Conservation (phyloP, 2,113 vertebrate genomes). For the Triplophysa rosa region DNA sequence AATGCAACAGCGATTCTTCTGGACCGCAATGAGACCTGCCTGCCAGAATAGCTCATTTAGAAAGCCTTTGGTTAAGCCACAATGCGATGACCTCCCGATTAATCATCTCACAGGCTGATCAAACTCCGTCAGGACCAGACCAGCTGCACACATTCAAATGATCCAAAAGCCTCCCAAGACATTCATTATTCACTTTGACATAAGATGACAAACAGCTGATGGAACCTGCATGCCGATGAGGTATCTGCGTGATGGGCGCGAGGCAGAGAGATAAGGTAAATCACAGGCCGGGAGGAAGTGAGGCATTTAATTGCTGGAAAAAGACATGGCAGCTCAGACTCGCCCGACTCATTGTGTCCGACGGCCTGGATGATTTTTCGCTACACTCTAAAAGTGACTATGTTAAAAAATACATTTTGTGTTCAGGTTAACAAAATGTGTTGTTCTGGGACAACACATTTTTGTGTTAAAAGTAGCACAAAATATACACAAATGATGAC, state of each 20-base stretch:
- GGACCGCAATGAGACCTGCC: conserved; percentile 18
- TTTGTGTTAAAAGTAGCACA: no score
- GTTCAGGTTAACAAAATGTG: no score
- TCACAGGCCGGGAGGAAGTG: conserved; percentile 64
- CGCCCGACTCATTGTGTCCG: conserved; percentile 59
- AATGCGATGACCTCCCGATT: conserved; percentile 61
- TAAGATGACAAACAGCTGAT: conserved; percentile 67
- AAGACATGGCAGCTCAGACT: conserved; percentile 63
- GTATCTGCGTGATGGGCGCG: conserved; percentile 56
- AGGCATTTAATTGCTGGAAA: conserved; percentile 69
- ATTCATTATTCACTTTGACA: conserved; percentile 65
- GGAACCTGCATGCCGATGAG: conserved; percentile 50
- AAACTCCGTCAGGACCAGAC: conserved; percentile 55
- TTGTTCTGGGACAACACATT: no score
- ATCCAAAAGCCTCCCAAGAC: conserved; percentile 56
- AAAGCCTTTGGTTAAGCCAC: conserved; percentile 61
- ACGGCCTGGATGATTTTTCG: conserved; percentile 58
- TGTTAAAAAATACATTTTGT: no score
- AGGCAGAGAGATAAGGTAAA: conserved; percentile 67
- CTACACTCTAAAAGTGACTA: no score
- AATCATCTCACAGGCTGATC: conserved; percentile 54
- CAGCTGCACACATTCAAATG: conserved; percentile 66
- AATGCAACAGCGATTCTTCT: background rate
- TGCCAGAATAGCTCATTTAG: conserved; percentile 28
- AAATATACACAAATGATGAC: no score